Evolutionary conservation across 2,888 invertebrate species (phyloP), one percentile per base, ranked within the genome.

Genomic region (Frankliniella intonsa): DNA sequence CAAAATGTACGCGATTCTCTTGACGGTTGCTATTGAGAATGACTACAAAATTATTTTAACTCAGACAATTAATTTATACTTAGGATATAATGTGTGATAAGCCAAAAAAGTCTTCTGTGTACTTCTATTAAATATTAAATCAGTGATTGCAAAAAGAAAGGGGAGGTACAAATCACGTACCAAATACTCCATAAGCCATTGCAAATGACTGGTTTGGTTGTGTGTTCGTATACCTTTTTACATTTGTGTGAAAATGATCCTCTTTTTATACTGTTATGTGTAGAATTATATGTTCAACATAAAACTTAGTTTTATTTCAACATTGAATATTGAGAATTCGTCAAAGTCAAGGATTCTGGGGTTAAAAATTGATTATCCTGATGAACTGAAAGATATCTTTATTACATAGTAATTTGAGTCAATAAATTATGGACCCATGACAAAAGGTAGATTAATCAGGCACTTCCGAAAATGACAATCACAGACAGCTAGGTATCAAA

Each of bases 61-160:
- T 25, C 17, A 62, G 69, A 22, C 69, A 76, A 76, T 76, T 76
- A 25, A 76, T 76, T 76, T 76, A 76, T 76, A 76, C 25, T 25
- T 76, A 76, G 69, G 25, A 12, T 76, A 76, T 76, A 76, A 25
- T 22, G 25, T 76, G 69, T 22, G 25, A 25, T 76, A 62, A 62
- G 62, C 62, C 62, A 62, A 62, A 62, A 62, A 14, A 62, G n/a
- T 62, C 19, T 14, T 62, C 2, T 62, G 62, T 17, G n/a, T 17
- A 62, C 62, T 62, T 62, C 14, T 5, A 62, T 62, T n/a, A 19
- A 62, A 62, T 17, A 62, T 0, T n/a, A 17, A 62, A n/a, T 62
- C 62, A 62, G 38, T 38, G 38, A 38, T 38, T 38, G 38, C 38
- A 38, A 38, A 38, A 38, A 3, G 38, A 38, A 38, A 38, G 38